These are phyloP conservation scores for Eilema depressum DNA, from an alignment of 2,888 invertebrate species.

Conservation along the genomic window DNA sequence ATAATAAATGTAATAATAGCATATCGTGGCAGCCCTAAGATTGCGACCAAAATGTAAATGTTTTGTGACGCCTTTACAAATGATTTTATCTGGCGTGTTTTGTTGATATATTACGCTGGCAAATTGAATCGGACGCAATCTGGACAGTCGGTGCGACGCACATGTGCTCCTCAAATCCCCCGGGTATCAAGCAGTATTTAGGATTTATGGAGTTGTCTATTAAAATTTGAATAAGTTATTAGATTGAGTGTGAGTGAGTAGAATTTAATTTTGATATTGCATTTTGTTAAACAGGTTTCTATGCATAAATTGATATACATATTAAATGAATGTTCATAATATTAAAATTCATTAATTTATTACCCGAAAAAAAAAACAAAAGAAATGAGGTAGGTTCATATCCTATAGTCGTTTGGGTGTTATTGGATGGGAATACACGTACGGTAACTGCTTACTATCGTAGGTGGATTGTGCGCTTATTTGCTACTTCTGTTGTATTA, in stretches of 20 bases:
- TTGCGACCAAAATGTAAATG: constrained; percentile 67
- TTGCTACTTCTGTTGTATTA: too few species aligned
- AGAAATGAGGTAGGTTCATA: too few species aligned
- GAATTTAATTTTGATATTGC: constrained; percentile 22
- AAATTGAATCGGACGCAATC: constrained; percentile 85
- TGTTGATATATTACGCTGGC: constrained; percentile 82
- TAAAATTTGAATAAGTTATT: constrained; percentile 34
- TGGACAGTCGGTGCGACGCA: constrained; percentile 63
- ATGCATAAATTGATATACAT: too few species aligned
- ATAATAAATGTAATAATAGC: too few species aligned
- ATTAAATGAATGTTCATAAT: too few species aligned
- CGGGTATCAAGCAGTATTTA: constrained; percentile 53
- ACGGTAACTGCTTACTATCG: too few species aligned
- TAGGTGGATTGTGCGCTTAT: too few species aligned
- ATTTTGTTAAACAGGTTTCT: constrained; percentile 11
- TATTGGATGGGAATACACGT: too few species aligned
- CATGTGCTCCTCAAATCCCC: constrained; percentile 68
- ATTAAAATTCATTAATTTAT: too few species aligned
- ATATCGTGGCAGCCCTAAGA: constrained; percentile 60
- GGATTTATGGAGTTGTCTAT: constrained; percentile 45
- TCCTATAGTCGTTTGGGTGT: too few species aligned
- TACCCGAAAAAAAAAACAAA: too few species aligned
- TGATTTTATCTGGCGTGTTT: constrained; percentile 80
- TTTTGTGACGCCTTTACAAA: constrained; percentile 82
- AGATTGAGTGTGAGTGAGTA: constrained; percentile 22